phyloP scores from a whole-genome alignment of 2,888 invertebrate species.

The Caradrina clavipalpis region DNA sequence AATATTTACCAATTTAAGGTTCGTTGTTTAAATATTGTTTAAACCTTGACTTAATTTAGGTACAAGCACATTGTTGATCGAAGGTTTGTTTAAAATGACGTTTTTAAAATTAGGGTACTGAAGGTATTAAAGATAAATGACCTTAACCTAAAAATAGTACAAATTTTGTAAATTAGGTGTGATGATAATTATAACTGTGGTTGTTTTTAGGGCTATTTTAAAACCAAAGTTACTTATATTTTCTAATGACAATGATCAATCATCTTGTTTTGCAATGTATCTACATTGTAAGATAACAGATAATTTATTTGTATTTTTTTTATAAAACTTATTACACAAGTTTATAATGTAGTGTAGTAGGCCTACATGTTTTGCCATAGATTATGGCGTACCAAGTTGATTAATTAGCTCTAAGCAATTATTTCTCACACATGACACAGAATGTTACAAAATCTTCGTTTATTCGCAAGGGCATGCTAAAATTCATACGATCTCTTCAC shows the following conservation, averaged over 20 bases:
- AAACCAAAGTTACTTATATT: not conserved
- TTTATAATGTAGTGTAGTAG: too few species aligned
- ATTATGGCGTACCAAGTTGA: not conserved
- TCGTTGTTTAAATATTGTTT: slow-evolving; percentile 17
- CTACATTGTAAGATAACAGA: not conserved
- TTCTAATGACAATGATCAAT: not conserved
- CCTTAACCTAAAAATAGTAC: not conserved
- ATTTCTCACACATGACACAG: not conserved
- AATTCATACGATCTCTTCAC: slow-evolving; percentile 26
- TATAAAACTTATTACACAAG: too few species aligned
- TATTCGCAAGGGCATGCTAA: slow-evolving; percentile 26
- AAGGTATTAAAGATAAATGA: slow-evolving; percentile 9
- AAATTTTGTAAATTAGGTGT: not conserved
- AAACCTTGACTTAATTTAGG: not conserved
- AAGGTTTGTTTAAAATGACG: slow-evolving; percentile 1
- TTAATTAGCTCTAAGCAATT: slow-evolving; percentile 20
- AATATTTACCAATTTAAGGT: not conserved
- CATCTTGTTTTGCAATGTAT: slow-evolving; percentile 21
- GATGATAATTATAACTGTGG: slow-evolving; percentile 2
- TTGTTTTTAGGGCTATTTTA: not conserved
- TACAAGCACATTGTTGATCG: not conserved
- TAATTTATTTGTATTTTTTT: too few species aligned
- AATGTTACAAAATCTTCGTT: slow-evolving; percentile 15
- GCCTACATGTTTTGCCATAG: too few species aligned
- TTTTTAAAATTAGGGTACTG: not conserved